Percentiles rank a stretch among this genome's conserved stretches.
Conservation (phyloP, 2,888 invertebrate genomes). For the Mycalesis mineus region DNA sequence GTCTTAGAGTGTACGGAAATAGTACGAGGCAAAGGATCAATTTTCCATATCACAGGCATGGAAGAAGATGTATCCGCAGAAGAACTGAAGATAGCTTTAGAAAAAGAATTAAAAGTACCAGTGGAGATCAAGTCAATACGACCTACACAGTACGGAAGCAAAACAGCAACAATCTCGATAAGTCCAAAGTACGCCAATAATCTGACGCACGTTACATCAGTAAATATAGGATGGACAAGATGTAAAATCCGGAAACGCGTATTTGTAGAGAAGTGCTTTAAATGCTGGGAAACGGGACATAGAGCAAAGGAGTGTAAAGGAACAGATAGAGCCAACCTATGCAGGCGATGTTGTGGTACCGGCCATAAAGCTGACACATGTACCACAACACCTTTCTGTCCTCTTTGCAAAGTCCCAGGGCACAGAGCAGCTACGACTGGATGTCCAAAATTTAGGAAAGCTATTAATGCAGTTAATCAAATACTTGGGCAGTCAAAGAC, state of each 20-base stretch:
- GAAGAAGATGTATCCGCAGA: not conserved
- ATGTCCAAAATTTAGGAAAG: not conserved
- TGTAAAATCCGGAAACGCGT: not conserved
- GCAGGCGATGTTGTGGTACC: not conserved
- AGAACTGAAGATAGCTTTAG: not conserved
- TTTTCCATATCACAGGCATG: not conserved
- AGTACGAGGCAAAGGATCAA: not conserved
- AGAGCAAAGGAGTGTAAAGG: not conserved
- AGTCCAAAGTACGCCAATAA: not conserved
- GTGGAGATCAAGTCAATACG: not conserved
- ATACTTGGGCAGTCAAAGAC: not conserved
- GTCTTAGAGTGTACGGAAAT: not conserved
- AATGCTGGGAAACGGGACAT: not conserved
- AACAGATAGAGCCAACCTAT: not conserved
- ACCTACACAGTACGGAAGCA: not conserved
- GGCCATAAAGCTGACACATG: not conserved
- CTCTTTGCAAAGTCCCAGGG: not conserved
- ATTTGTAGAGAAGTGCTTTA: not conserved
- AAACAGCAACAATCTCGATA: not conserved
- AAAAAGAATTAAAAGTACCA: not conserved
- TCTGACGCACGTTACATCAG: not conserved
- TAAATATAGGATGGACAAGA: not conserved
- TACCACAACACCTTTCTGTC: not conserved
- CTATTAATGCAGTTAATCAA: not conserved
- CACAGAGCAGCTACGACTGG: not conserved